phyloP scores from a whole-genome alignment of 2,888 invertebrate species.

The Acanthopleura granulata region DNA sequence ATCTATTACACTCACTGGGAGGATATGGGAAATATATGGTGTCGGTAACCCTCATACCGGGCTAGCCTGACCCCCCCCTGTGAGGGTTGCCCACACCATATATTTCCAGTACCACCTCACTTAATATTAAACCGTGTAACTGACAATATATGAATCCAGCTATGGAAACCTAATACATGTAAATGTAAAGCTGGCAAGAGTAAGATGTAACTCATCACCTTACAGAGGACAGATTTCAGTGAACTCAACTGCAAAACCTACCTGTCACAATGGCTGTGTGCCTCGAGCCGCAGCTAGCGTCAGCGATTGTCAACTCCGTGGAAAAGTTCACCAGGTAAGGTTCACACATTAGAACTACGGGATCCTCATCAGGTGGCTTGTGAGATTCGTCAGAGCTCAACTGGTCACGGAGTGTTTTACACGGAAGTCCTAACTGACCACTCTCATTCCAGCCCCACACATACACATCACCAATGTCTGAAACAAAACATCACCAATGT shows the following conservation, averaged over 20 bases:
- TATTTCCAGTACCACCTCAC: too few species aligned
- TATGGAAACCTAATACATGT: too few species aligned
- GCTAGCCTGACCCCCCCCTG: too few species aligned
- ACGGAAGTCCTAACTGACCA: constrained; percentile 83
- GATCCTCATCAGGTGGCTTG: background rate
- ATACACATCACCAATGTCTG: constrained; percentile 81
- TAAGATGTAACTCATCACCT: too few species aligned
- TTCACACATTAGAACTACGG: constrained; percentile 36
- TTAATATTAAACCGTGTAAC: too few species aligned
- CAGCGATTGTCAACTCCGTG: constrained; percentile 39
- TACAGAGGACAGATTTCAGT: too few species aligned
- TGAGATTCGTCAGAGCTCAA: background rate
- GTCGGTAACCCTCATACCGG: too few species aligned
- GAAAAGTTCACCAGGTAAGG: constrained; percentile 37
- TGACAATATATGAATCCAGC: too few species aligned
- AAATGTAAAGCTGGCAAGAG: too few species aligned
- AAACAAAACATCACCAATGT: constrained; percentile 23
- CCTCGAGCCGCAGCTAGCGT: constrained; percentile 81
- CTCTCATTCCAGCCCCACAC: constrained; percentile 93
- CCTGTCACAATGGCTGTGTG: constrained; percentile 81
- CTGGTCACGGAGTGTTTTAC: constrained; percentile 20
- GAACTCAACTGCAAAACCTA: constrained; percentile 49
- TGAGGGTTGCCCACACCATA: too few species aligned
- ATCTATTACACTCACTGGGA: too few species aligned
- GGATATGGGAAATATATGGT: too few species aligned